Evolutionary conservation across 2,113 vertebrate species (phyloP), one percentile per base, ranked within the genome.

Genomic region (Nannobrachium achirus): DNA sequence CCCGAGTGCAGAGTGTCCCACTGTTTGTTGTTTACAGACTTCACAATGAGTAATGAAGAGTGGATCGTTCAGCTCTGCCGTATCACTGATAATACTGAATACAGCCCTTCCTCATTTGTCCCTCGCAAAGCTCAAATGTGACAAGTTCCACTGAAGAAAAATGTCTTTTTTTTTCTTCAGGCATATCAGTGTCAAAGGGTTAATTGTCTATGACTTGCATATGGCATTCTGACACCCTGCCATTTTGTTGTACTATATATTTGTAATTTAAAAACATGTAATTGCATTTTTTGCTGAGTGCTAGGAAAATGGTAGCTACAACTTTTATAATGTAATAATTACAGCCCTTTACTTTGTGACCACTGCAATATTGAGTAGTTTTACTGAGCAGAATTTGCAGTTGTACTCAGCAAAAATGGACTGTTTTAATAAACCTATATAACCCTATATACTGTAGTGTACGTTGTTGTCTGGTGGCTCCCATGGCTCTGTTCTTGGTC

Each of bases 121-220:
- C 53, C 49, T 60, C n/a, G 45, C 44, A 56, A 76, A 56, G 51
- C 49, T 53, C 48, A 77, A 57, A 76, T 72, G 63, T 81, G 68
- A 71, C 77, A 75, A 59, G 50, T 46, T 50, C 63, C 10, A n/a
- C 41, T 67, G 20, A 66, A 69, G 59, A 41, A 80, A 33, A 66
- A 62, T 10, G 60, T 61, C 20, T n/a, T n/a, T n/a, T n/a, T n/a
- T n/a, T 85, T 20, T 67, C 60, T 57, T 84, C 63, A 78, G 67
- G 60, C 72, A 58, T 61, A 65, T 74, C 49, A 75, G 56, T 72
- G 80, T 79, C 40, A 66, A 40, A 15, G 19, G 69, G 56, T 63
- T 82, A 67, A 59, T 77, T 85, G 75, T 86, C 76, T 78, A 81
- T 85, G 82, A 80, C 82, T 52, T 79, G 79, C 86, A 44, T 69